Base-by-base conservation (phyloP, 1,140 invertebrate species). In the Brachionus rotundiformis region DNA sequence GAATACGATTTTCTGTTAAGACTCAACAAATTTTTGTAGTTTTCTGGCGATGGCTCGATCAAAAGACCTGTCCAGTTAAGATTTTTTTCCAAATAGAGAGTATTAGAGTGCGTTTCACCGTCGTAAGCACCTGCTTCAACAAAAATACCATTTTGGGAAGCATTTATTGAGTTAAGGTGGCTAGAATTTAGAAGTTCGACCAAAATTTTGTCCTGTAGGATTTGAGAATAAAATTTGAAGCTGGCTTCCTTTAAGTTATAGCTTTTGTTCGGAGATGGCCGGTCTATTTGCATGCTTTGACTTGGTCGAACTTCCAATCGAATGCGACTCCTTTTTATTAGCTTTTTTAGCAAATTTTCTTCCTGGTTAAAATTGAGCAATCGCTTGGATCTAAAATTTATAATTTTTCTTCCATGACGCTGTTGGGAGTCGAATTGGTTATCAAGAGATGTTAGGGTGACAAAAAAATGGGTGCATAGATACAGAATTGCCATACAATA, bases 1-100 rank as follows among this genome's bases (percentile, higher is more conserved):
- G 73, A 79, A 61, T 82, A 82, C 8, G 75, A 33, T 3, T 61
- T 54, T 49, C 82, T 49, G 19, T 61, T 49, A 27, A 89, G 90
- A 6, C 80, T 81, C 0, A 87, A 23, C 84, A 90, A 84, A 39
- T 87, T 84, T 3, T 83, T 83, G 84, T 89, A 90, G 80, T 90
- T 90, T 2, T 86, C 92, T 10, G 3, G 91, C 84, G 93, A 92
- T 0, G 92, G 92, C 76, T 93, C 90, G 11, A 93, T 90, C 49
- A 93, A 88, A 6, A 93, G 87, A 1, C 93, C 93, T 79, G 88
- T 88, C 93, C 93, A 94, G 49, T 89, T 89, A 6, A 92, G 88
- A 19, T 90, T 89, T 3, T 89, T 87, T 84, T 93, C 92, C 49
- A 94, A 85, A 90, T 90, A 92, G 75, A 90, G 87, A 0, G 91